phyloP scores from a whole-genome alignment of 2,888 invertebrate genomes.

The Syrista parreyssii region DNA sequence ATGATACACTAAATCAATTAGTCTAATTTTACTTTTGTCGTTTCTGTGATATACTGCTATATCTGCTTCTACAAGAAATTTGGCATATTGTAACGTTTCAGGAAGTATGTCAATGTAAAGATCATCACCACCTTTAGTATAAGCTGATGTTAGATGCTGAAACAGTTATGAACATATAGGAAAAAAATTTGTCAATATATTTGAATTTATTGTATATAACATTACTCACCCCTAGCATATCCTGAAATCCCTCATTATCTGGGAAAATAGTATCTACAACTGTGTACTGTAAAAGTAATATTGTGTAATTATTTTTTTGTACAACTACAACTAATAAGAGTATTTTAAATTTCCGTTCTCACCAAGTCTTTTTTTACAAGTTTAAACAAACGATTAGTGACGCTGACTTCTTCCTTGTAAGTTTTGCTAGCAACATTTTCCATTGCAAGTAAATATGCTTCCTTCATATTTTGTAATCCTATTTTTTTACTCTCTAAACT shows the following conservation, averaged over 20 bases:
- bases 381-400: constrained; percentile 38
- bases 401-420: constrained; percentile 35
- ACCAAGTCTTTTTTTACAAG: constrained; percentile 51
- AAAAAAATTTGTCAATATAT: background rate
- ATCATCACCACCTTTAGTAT: constrained; percentile 54
- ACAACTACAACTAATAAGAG: background rate
- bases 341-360: constrained; percentile 18
- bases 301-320: background rate
- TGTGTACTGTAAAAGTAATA: constrained; percentile 33
- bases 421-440: constrained; percentile 32
- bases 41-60: constrained; percentile 50
- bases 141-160: constrained; percentile 38
- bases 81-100: constrained; percentile 31
- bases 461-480: constrained; percentile 47
- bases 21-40: constrained; percentile 49
- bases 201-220: background rate
- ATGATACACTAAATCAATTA: constrained; percentile 42
- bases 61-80: constrained; percentile 50
- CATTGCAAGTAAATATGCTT: constrained; percentile 33
- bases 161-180: background rate
- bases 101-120: constrained; percentile 45
- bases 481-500: constrained; percentile 47
- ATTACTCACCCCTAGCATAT: constrained; percentile 47
- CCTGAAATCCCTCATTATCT: constrained; percentile 37
- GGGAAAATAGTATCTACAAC: constrained; percentile 50